Conservation (phyloP, 2,113 vertebrate species). For the Rhabdomys dilectus region DNA sequence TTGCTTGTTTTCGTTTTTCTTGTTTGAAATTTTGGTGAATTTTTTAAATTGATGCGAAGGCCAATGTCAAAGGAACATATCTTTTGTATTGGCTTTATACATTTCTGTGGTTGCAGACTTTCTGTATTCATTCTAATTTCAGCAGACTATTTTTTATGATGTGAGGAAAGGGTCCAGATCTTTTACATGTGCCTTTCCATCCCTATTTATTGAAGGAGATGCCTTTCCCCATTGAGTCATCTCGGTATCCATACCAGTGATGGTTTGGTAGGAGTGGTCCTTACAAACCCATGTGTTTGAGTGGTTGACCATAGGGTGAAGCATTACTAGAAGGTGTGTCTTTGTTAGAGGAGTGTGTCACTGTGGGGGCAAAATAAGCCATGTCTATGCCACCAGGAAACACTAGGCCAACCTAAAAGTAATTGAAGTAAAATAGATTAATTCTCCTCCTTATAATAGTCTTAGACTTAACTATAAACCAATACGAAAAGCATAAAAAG, state of each 20-base stretch:
- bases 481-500: not conserved
- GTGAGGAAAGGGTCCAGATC: not conserved
- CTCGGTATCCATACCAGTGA: not conserved
- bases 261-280: not conserved
- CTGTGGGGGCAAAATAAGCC: not conserved
- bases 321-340: not conserved
- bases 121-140: not conserved
- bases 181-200: not conserved
- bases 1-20: not conserved
- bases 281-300: not conserved
- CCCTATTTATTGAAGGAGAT: too few species aligned
- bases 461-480: constrained; percentile 34
- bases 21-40: not conserved
- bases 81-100: not conserved
- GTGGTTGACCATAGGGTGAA: not conserved
- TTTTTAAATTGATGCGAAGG: not conserved
- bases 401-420: not conserved
- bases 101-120: not conserved
- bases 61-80: too few species aligned
- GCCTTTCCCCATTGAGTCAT: not conserved
- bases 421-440: not conserved
- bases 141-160: not conserved
- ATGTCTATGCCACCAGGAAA: not conserved
- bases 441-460: not conserved
- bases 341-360: not conserved